Percentiles rank a stretch among this genome's conserved stretches.
Evolutionary conservation across 30 jellyfish, hydroid and myxozoan species (phyloP).

Genomic region (Mastigias papua): DNA sequence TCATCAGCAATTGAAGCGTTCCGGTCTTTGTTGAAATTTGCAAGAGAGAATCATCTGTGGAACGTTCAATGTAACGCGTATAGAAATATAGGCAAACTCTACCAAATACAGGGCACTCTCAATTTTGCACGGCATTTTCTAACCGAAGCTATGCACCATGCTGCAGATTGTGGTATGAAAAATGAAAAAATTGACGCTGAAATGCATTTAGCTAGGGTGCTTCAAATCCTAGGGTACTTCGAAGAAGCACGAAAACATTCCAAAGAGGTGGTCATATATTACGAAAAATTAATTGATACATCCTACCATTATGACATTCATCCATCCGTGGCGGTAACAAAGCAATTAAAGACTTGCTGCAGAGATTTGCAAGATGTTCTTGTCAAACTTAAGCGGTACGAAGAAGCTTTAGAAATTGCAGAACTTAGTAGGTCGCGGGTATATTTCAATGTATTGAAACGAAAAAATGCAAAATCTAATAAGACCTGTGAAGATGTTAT

Average conservation of each 20-base stretch:
- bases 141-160: constrained; percentile 76
- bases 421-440: constrained; percentile 59
- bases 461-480: constrained; percentile 13
- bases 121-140: constrained; percentile 64
- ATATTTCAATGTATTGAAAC: constrained; percentile 20
- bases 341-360: constrained; percentile 36
- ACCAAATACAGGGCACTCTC: constrained; percentile 54
- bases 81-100: constrained; percentile 53
- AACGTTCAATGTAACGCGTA: constrained; percentile 35
- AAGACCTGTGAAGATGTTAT: neutral
- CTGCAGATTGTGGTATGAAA: constrained; percentile 44
- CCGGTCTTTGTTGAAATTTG: constrained; percentile 30
- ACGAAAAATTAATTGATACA: constrained; percentile 23
- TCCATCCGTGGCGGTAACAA: neutral
- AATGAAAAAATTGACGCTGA: constrained; percentile 65
- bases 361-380: constrained; percentile 65
- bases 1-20: constrained; percentile 42
- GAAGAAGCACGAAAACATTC: constrained; percentile 66
- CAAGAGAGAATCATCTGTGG: constrained; percentile 61
- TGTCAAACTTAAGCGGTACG: constrained; percentile 42
- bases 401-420: constrained; percentile 70
- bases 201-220: constrained; percentile 68
- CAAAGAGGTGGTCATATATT: constrained; percentile 53
- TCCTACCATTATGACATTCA: constrained; percentile 31
- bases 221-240: constrained; percentile 52